These are phyloP conservation scores for Drosophila helvetica DNA, from an alignment of 2,888 invertebrate genomes.

Conservation along the genomic window DNA sequence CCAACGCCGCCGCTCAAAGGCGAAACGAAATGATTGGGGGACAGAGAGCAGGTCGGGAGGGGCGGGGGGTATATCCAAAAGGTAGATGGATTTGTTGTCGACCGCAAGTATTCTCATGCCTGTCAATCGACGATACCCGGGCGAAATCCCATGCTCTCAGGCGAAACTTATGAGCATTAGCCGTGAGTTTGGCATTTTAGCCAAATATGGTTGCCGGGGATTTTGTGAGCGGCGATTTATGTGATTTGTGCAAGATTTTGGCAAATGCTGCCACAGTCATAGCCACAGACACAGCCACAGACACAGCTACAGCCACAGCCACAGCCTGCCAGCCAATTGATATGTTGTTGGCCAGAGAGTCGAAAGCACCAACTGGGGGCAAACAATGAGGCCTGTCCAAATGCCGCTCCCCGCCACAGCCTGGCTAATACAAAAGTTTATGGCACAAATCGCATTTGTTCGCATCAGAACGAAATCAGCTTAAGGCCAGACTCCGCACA, in stretches of 20 bases:
- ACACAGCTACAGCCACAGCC: conserved; percentile 1
- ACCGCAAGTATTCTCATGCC: conserved; percentile 70
- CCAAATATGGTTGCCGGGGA: conserved; percentile 69
- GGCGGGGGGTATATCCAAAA: no score
- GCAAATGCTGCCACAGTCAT: conserved; percentile 60
- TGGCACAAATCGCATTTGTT: conserved; percentile 74
- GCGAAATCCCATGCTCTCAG: conserved; percentile 10
- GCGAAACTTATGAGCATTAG: conserved; percentile 74
- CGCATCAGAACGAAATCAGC: conserved; percentile 75
- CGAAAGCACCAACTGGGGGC: conserved; percentile 3
- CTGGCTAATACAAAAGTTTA: conserved; percentile 72
- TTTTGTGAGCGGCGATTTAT: conserved; percentile 71
- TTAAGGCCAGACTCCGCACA: conserved; percentile 57
- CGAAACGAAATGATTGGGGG: conserved; percentile 49
- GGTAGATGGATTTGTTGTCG: conserved; percentile 50
- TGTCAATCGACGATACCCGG: conserved; percentile 59
- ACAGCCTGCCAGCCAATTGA: conserved; percentile 40
- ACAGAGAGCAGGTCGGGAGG: background rate
- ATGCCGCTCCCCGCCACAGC: conserved; percentile 14
- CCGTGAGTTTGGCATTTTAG: conserved; percentile 74
- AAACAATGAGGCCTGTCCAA: conserved; percentile 2
- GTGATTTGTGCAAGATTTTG: conserved; percentile 76
- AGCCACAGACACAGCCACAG: conserved; percentile 20
- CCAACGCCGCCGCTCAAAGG: conserved; percentile 20
- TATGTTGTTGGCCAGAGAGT: conserved; percentile 49